Evolutionary conservation across 1,140 invertebrate genomes (phyloP).

Genomic region (Polypedilum pembai): DNA sequence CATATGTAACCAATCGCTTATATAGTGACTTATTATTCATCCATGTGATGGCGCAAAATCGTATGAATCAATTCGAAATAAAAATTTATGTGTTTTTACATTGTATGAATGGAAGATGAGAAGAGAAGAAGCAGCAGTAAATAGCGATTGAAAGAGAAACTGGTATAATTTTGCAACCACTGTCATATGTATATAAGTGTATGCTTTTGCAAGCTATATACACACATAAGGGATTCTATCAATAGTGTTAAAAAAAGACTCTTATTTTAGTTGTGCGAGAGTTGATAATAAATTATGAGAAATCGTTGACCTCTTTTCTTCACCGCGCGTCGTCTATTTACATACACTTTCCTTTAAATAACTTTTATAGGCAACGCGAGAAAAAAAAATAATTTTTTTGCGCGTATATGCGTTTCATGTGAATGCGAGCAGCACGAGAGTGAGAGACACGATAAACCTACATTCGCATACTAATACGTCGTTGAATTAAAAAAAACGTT

Average conservation of each 20-base stretch:
- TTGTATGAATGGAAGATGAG: constrained; percentile 3
- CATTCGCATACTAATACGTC: neutral
- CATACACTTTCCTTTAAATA: constrained; percentile 28
- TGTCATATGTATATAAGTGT: neutral
- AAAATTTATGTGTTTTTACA: neutral
- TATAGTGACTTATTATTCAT: constrained; percentile 14
- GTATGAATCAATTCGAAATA: constrained; percentile 3
- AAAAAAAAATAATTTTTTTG: constrained; percentile 7
- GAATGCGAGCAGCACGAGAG: constrained; percentile 15
- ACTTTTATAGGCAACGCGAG: neutral
- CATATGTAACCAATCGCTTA: constrained; percentile 21
- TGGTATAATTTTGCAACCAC: constrained; percentile 5
- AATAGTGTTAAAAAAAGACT: neutral
- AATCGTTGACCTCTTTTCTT: constrained; percentile 27
- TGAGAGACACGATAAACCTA: constrained; percentile 26
- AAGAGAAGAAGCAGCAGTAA: neutral
- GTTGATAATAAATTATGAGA: constrained; percentile 24
- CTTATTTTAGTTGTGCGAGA: neutral
- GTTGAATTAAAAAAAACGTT: neutral
- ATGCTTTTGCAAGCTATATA: neutral
- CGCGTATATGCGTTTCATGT: constrained; percentile 15
- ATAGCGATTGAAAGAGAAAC: neutral
- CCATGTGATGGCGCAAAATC: neutral
- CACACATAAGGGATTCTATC: neutral
- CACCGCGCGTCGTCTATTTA: constrained; percentile 23